Evolutionary conservation across 92 coral and sea anemone genomes (phyloP).

Genomic region (Diadumene lineata): DNA sequence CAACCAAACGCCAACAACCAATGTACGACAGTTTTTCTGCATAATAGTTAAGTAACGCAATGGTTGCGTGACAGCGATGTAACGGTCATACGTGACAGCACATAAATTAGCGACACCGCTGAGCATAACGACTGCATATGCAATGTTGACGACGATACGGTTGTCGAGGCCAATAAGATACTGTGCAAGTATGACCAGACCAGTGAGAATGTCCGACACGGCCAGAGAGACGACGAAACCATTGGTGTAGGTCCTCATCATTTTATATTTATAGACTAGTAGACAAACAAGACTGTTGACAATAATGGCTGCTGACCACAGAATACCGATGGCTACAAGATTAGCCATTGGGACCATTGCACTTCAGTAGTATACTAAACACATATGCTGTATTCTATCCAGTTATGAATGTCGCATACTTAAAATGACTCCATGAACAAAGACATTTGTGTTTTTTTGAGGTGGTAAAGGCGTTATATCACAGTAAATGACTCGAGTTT

Average conservation of each 20-base stretch:
- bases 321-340: conserved; percentile 46
- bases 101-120: conserved; percentile 80
- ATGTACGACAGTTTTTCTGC: conserved; percentile 54
- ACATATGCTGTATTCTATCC: too few relatives aligned
- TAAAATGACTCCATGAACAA: too few relatives aligned
- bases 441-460: too few relatives aligned
- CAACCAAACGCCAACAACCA: conserved; percentile 61
- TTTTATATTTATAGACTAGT: conserved; percentile 61
- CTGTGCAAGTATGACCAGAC: conserved; percentile 63
- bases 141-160: conserved; percentile 52
- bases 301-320: conserved; percentile 49
- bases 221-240: conserved; percentile 84
- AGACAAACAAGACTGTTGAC: conserved; percentile 65
- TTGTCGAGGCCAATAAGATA: conserved; percentile 67
- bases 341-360: conserved; percentile 22
- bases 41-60: conserved; percentile 62
- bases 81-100: conserved; percentile 81
- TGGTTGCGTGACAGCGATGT: conserved; percentile 74
- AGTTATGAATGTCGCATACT: not conserved
- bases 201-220: conserved; percentile 75
- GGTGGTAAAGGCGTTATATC: too few relatives aligned
- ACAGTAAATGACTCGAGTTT: too few relatives aligned
- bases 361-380: not conserved
- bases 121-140: conserved; percentile 68
- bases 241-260: conserved; percentile 79